Evolutionary conservation across 2,888 invertebrate species (phyloP), one percentile per base, ranked within the genome.

Genomic region (Caenorhabditis auriculariae): DNA sequence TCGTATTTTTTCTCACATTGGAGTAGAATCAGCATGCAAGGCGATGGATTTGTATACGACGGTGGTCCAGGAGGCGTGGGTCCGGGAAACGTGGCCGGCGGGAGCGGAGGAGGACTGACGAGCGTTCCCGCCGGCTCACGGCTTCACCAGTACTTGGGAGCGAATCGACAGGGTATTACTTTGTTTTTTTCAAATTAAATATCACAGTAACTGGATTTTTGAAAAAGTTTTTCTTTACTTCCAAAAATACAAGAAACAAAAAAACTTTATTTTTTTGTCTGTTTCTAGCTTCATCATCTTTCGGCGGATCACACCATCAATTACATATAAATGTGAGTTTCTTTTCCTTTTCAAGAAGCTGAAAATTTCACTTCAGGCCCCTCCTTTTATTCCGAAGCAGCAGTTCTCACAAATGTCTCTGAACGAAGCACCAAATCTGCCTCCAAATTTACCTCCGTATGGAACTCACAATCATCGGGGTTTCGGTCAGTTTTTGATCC

Each of bases 41-140:
- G 41, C 37, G 69, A 69, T 19, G 64, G 60, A 48, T 69, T 57
- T 44, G 62, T 54, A 5, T 51, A 50, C 48, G 69, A 69, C 24
- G 39, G 49, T 47, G 65, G 66, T 26, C 56, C 65, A n/a, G 9
- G 9, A 32, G 9, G 9, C 9, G 9, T 12, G 9, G 35, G 9
- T 32, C n/a, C 35, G 9, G 9, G n/a, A n/a, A n/a, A n/a, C n/a
- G n/a, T n/a, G n/a, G n/a, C n/a, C n/a, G n/a, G n/a, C n/a, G n/a
- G n/a, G n/a, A n/a, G n/a, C n/a, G n/a, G n/a, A n/a, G n/a, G n/a
- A n/a, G n/a, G n/a, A n/a, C n/a, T n/a, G n/a, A n/a, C n/a, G n/a
- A n/a, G n/a, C n/a, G n/a, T 48, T 21, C 64, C 60, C 19, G 60
- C 54, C 6, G 60, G 54, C 5, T 64, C 64, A 9, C 47, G 64